Conservation (phyloP, 2,797 vertebrate genomes). For the Peromyscus aztecus region DNA sequence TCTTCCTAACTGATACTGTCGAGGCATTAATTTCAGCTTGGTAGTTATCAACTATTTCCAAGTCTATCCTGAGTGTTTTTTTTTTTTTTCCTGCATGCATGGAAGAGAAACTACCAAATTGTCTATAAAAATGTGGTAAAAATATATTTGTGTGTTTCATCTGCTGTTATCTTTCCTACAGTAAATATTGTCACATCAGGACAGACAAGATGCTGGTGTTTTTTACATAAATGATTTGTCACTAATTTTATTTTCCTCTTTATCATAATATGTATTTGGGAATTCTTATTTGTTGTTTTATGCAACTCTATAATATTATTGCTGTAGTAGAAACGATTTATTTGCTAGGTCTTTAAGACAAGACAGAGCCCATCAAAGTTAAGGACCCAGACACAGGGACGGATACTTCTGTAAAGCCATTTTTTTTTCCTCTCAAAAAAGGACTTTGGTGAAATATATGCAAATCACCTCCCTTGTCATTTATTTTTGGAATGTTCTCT, state of each 20-base stretch:
- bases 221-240: slow-evolving; percentile 16
- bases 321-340: slow-evolving; percentile 30
- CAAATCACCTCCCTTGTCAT: slow-evolving; percentile 57
- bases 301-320: neutral
- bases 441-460: slow-evolving; percentile 56
- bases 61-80: neutral
- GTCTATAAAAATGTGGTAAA: slow-evolving; percentile 6
- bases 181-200: neutral
- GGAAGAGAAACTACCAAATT: neutral
- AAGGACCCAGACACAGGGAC: slow-evolving; percentile 29
- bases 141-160: slow-evolving; percentile 16
- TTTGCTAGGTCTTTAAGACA: slow-evolving; percentile 60
- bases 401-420: slow-evolving; percentile 59
- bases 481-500: slow-evolving; percentile 74
- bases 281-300: slow-evolving; percentile 24
- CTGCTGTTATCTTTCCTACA: neutral
- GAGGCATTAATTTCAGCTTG: neutral
- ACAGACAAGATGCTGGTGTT: neutral
- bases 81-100: neutral
- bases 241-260: slow-evolving; percentile 63
- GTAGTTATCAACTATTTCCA: neutral
- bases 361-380: slow-evolving; percentile 10
- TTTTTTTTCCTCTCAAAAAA: slow-evolving; percentile 10
- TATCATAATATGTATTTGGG: slow-evolving; percentile 10
- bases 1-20: neutral